Evolutionary conservation across 2,113 vertebrate genomes (phyloP).

Genomic region (Vireo altiloquus): DNA sequence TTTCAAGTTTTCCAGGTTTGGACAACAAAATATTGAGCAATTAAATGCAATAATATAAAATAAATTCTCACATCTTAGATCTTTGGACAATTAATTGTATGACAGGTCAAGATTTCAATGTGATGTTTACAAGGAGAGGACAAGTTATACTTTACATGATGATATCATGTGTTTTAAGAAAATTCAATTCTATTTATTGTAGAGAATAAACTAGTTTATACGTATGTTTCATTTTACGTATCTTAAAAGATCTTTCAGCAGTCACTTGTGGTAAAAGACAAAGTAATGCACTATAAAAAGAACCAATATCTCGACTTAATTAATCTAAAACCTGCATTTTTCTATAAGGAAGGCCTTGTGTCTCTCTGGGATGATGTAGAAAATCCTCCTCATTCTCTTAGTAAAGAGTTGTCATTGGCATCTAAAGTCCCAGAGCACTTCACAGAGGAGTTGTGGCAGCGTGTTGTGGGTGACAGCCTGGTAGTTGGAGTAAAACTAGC

Average conservation of each 20-base stretch:
- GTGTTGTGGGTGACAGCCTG: constrained; percentile 78
- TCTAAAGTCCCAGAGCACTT: constrained; percentile 57
- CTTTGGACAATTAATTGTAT: neutral
- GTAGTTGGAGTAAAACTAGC: constrained; percentile 82
- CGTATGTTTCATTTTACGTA: neutral
- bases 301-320: neutral
- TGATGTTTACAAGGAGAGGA: neutral
- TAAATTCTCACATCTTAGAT: neutral
- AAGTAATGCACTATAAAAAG: neutral
- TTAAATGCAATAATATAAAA: neutral
- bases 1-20: neutral
- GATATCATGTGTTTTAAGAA: neutral
- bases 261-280: neutral
- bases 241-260: neutral
- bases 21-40: neutral
- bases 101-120: neutral
- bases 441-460: constrained; percentile 85
- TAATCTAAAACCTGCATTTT: neutral
- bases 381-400: constrained; percentile 53
- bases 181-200: neutral
- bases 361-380: constrained; percentile 85
- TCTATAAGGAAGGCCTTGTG: constrained; percentile 82
- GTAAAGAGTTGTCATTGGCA: constrained; percentile 30
- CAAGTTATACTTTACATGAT: neutral
- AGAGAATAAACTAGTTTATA: neutral